Evolutionary conservation across 2,888 invertebrate species (phyloP).

Genomic region (Rhimphoctona megacephalus): DNA sequence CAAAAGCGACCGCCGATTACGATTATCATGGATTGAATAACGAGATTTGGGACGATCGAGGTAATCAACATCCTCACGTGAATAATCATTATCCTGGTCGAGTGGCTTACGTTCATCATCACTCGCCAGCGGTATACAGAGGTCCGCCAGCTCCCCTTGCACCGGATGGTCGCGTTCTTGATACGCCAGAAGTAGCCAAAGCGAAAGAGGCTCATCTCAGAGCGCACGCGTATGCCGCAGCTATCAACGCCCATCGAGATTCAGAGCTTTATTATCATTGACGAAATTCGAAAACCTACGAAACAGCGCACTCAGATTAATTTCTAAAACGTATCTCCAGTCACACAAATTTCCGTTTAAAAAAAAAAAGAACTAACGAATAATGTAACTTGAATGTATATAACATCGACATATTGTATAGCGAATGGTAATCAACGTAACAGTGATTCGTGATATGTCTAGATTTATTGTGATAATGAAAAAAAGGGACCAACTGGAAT

Average conservation of each 20-base stretch:
- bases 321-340: slow-evolving; percentile 25
- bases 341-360: not conserved
- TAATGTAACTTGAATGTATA: slow-evolving; percentile 56
- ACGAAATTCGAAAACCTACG: not conserved
- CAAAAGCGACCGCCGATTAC: slow-evolving; percentile 73
- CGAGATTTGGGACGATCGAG: slow-evolving; percentile 71
- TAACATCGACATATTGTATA: slow-evolving; percentile 57
- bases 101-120: slow-evolving; percentile 73
- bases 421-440: slow-evolving; percentile 9
- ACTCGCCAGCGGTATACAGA: slow-evolving; percentile 71
- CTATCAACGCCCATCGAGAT: slow-evolving; percentile 72
- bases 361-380: slow-evolving; percentile 1
- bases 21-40: slow-evolving; percentile 67
- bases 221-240: slow-evolving; percentile 73
- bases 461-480: slow-evolving; percentile 13
- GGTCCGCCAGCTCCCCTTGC: slow-evolving; percentile 74
- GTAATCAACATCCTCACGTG: slow-evolving; percentile 70
- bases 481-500: not conserved
- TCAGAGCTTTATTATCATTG: slow-evolving; percentile 65
- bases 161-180: slow-evolving; percentile 72
- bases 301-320: not conserved
- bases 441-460: not conserved
- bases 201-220: slow-evolving; percentile 74
- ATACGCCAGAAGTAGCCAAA: slow-evolving; percentile 77
- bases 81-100: slow-evolving; percentile 66